Evolutionary conservation across 2,888 invertebrate species (phyloP), one percentile per base, ranked within the genome.

Genomic region (Frankliniella intonsa): DNA sequence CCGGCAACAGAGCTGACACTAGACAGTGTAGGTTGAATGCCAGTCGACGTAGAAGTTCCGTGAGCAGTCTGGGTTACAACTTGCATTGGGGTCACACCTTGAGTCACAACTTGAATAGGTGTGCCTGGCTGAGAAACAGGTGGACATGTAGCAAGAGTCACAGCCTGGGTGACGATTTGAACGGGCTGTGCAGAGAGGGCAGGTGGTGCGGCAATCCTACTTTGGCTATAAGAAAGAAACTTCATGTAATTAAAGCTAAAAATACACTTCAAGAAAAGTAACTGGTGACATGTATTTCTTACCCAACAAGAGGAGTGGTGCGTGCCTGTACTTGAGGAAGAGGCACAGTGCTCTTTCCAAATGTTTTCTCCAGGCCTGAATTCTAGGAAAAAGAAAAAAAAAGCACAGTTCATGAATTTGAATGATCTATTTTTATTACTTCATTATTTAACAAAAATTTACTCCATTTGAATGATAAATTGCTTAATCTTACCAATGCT

Each of bases 11-110:
- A 50, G 25, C 50, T 81, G 3, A 81, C 81, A n/a, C 55, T 81
- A 10, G 62, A 81, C 55, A 51, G 50, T 14, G 82, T 22, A 69
- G 79, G 79, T 25, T 80, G n/a, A 81, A 81, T 25, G 69, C 69
- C 76, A 83, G 55, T 49, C 80, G 81, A 17, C 0, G 81, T n/a
- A 38, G 38, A 38, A 2, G 38, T 38, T 38, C 38, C 38, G 5
- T 38, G 38, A 38, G 38, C 38, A 38, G 38, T 50, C 62, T 81
- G 62, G 17, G 62, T 62, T 7, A 62, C 62, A 19, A 62, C 62
- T 62, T 62, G 62, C 62, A 62, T 14, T 19, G 62, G 62, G n/a
- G 81, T 55, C 38, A 38, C 38, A 38, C 38, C 38, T 9, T 50
- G 51, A 14, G 51, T 51, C 7, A 81, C 12, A 17, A 62, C 55